Percentiles rank a stretch among this genome's conserved stretches.
Evolutionary conservation across 2,888 invertebrate species (phyloP).

Genomic region (Cremastinae sp.): DNA sequence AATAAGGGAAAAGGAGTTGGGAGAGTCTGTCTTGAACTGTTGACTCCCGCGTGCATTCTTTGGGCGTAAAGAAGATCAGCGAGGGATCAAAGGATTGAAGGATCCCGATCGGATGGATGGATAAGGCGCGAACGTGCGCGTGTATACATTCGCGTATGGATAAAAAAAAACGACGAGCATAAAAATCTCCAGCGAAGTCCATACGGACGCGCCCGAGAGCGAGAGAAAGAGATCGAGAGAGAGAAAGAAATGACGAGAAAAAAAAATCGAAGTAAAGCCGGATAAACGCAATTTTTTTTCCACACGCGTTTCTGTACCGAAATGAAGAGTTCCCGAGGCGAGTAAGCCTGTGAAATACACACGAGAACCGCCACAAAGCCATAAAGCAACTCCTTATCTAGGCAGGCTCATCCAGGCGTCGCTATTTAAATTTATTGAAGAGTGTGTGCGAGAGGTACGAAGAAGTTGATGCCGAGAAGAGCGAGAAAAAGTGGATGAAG

Average conservation of each 20-base stretch:
- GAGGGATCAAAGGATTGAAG: slow-evolving; percentile 72
- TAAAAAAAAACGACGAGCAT: too few species aligned
- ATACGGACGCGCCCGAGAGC: slow-evolving; percentile 4
- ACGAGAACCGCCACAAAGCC: slow-evolving; percentile 38
- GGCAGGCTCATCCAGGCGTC: slow-evolving; percentile 40
- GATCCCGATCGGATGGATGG: slow-evolving; percentile 71
- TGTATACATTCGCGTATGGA: slow-evolving; percentile 3
- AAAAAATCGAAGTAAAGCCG: neutral
- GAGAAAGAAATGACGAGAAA: slow-evolving; percentile 32
- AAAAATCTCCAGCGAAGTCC: neutral
- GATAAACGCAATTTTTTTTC: too few species aligned
- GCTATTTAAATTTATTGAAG: slow-evolving; percentile 57
- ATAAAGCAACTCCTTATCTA: slow-evolving; percentile 42
- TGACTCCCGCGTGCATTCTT: slow-evolving; percentile 69
- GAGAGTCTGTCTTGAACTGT: slow-evolving; percentile 61
- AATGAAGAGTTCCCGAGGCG: neutral
- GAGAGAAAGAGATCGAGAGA: slow-evolving; percentile 33
- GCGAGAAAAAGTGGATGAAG: slow-evolving; percentile 8
- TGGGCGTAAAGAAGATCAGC: slow-evolving; percentile 70
- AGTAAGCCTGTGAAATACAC: slow-evolving; percentile 21
- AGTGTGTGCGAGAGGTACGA: slow-evolving; percentile 34
- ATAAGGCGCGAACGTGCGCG: slow-evolving; percentile 52
- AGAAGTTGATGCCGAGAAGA: neutral
- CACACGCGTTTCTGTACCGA: too few species aligned
- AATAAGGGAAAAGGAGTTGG: slow-evolving; percentile 59